Evolutionary conservation across 37 sponge, comb jelly and placozoan species (phyloP).

Genomic region (Eunapius fragilis): DNA sequence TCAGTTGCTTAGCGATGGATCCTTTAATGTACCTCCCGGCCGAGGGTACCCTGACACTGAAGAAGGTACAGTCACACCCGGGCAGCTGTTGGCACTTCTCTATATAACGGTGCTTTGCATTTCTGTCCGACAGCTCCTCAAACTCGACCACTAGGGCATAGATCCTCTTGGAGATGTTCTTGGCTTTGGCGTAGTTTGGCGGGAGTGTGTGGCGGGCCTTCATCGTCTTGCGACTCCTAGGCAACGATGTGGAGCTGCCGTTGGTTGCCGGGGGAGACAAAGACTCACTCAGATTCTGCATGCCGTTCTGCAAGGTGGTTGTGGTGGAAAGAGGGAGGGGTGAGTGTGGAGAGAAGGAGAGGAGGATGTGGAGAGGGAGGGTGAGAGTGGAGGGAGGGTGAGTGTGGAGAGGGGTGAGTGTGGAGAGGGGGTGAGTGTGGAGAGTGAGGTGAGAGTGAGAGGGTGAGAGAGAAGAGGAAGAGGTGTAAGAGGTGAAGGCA

Average conservation of each 20-base stretch:
- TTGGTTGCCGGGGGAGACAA: neutral
- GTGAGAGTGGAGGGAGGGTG: slow-evolving; percentile 7
- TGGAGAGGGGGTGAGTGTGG: neutral
- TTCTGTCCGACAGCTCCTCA: slow-evolving; percentile 73
- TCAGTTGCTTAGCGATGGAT: slow-evolving; percentile 54
- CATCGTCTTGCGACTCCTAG: neutral
- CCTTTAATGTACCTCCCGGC: slow-evolving; percentile 51
- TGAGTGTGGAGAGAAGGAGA: neutral
- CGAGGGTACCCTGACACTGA: slow-evolving; percentile 60
- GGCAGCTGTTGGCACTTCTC: slow-evolving; percentile 76
- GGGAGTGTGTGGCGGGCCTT: slow-evolving; percentile 29
- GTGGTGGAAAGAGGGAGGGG: neutral
- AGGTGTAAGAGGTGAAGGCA: too few species aligned
- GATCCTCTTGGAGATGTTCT: slow-evolving; percentile 45
- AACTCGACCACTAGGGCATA: slow-evolving; percentile 35
- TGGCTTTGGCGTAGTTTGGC: slow-evolving; percentile 24
- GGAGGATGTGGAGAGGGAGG: neutral
- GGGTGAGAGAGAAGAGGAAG: too few species aligned
- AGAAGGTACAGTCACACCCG: slow-evolving; percentile 82
- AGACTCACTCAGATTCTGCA: too few species aligned
- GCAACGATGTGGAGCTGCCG: neutral
- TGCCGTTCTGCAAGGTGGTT: too few species aligned
- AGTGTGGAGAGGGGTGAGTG: neutral
- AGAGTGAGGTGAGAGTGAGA: neutral
- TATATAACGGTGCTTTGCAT: slow-evolving; percentile 90